Percentiles rank a stretch among this genome's conserved stretches.
phyloP scores from a whole-genome alignment of 2,888 invertebrate species.

The Dyspetes luteomarginatus region DNA sequence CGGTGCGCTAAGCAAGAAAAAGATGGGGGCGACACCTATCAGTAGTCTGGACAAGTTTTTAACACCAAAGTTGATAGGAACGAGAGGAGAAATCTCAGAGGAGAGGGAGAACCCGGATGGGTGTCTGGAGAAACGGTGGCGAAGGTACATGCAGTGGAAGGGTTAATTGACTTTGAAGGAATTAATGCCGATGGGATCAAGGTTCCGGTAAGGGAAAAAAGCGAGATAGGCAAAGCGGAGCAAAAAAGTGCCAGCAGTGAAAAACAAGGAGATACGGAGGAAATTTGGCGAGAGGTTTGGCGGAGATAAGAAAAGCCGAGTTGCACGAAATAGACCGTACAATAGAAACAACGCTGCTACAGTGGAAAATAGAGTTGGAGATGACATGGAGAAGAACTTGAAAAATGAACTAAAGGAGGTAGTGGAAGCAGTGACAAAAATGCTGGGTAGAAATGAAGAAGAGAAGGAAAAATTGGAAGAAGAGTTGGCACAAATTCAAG shows the following conservation, averaged over 20 bases:
- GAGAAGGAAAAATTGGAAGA: neutral
- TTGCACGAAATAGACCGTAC: neutral
- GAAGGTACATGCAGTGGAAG: no score
- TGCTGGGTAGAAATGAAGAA: neutral
- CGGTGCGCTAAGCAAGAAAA: no score
- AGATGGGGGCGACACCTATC: no score
- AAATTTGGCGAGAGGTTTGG: neutral
- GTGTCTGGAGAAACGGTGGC: no score
- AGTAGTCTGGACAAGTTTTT: no score
- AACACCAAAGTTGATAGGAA: no score
- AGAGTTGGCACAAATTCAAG: no score
- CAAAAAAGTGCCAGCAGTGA: neutral
- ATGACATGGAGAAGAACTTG: neutral
- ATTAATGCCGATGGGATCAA: neutral
- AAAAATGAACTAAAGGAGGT: neutral
- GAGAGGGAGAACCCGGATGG: no score
- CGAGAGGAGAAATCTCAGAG: no score
- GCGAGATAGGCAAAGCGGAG: neutral
- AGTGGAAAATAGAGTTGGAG: slow-evolving; percentile 14
- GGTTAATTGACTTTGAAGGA: no score
- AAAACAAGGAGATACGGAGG: no score
- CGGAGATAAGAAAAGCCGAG: neutral
- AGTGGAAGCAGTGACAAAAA: neutral
- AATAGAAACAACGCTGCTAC: neutral
- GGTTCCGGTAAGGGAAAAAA: neutral